phyloP scores from a whole-genome alignment of 2,888 invertebrate species.

The Synanthedon vespiformis region DNA sequence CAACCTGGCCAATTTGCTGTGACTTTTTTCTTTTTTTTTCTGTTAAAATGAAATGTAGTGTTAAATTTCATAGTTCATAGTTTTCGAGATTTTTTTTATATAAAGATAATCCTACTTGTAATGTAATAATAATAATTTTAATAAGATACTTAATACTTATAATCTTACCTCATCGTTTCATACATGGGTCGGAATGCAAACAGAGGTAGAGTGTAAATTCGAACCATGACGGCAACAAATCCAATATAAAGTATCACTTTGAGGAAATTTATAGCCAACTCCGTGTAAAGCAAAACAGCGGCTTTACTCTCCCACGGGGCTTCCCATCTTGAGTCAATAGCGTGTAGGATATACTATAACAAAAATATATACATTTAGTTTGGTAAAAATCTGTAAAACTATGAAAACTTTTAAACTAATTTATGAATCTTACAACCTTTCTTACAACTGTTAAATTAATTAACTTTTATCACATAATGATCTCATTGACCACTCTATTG shows the following conservation, averaged over 20 bases:
- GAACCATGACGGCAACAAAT: constrained; percentile 96
- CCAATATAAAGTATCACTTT: constrained; percentile 89
- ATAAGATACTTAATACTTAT: neutral
- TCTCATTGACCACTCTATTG: neutral
- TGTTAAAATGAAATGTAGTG: too few relatives aligned
- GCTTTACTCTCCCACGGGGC: constrained; percentile 99
- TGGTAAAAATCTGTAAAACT: too few relatives aligned
- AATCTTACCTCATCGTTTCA: constrained; percentile 88
- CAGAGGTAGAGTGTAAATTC: constrained; percentile 95
- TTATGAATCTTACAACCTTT: too few relatives aligned
- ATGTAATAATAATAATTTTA: constrained; percentile 1
- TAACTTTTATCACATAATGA: neutral
- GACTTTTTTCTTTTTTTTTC: too few relatives aligned
- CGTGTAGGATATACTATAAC: constrained; percentile 72
- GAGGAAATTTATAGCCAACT: constrained; percentile 90
- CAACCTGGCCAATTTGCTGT: too few relatives aligned
- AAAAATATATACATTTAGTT: constrained; percentile 8
- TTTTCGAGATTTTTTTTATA: neutral
- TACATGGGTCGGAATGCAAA: constrained; percentile 99
- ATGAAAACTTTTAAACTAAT: too few relatives aligned
- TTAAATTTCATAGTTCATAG: too few relatives aligned
- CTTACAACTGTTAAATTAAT: too few relatives aligned
- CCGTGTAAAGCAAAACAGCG: constrained; percentile 95
- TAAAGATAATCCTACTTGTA: neutral
- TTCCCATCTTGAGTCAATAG: constrained; percentile 90